phyloP scores from a whole-genome alignment of 2,888 invertebrate species.

The Helicoverpa assulta region DNA sequence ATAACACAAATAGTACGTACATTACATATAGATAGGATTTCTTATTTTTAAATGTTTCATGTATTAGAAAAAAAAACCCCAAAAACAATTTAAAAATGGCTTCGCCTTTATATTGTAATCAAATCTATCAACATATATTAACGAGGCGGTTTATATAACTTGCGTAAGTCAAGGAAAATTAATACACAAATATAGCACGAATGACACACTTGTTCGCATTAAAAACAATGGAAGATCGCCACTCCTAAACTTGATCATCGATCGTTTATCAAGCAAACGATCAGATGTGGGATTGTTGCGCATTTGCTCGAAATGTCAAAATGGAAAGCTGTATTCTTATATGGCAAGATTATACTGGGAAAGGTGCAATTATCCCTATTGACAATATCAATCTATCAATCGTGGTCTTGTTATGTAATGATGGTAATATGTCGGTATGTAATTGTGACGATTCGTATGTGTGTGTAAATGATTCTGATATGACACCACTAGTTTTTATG shows the following conservation, averaged over 20 bases:
- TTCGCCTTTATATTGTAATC: too few species aligned
- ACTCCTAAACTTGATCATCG: slow-evolving; percentile 19
- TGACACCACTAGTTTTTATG: slow-evolving; percentile 12
- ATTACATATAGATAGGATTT: too few species aligned
- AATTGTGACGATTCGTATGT: background rate
- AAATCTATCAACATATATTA: too few species aligned
- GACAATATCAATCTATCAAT: slow-evolving; percentile 25
- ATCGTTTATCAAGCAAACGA: slow-evolving; percentile 24
- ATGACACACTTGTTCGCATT: slow-evolving; percentile 6
- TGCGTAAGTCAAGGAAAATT: background rate
- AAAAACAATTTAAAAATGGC: too few species aligned
- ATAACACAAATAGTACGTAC: too few species aligned
- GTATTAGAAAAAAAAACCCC: too few species aligned
- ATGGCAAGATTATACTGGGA: slow-evolving; percentile 12
- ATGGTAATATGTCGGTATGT: slow-evolving; percentile 1
- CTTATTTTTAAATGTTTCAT: too few species aligned
- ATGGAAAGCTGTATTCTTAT: slow-evolving; percentile 66
- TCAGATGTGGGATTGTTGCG: slow-evolving; percentile 36
- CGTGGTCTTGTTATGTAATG: slow-evolving; percentile 23
- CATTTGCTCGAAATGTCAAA: slow-evolving; percentile 69
- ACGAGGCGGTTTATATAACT: too few species aligned
- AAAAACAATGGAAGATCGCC: slow-evolving; percentile 36
- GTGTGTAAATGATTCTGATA: slow-evolving; percentile 3
- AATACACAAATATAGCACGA: background rate
- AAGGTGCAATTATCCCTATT: slow-evolving; percentile 21